Evolutionary conservation across 2,888 invertebrate species (phyloP).

Genomic region (Drosophila buzzatii): DNA sequence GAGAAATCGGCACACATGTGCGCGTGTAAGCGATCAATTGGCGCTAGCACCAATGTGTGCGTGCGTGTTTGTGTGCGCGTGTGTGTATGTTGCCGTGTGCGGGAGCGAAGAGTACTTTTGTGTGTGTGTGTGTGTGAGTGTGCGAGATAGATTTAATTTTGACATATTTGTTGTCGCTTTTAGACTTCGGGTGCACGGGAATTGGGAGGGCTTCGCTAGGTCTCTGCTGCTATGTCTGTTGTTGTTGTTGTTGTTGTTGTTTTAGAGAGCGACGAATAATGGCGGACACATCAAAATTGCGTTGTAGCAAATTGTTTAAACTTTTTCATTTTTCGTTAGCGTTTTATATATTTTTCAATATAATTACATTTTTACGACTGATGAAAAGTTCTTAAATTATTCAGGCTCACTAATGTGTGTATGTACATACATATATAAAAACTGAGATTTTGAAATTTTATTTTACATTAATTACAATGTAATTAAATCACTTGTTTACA

Average conservation of each 20-base stretch:
- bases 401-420: neutral
- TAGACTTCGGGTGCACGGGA: slow-evolving; percentile 46
- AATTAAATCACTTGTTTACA: slow-evolving; percentile 13
- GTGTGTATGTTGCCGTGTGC: neutral
- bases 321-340: slow-evolving; percentile 49
- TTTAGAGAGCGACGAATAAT: slow-evolving; percentile 54
- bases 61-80: slow-evolving; percentile 5
- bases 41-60: slow-evolving; percentile 44
- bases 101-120: slow-evolving; percentile 8
- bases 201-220: slow-evolving; percentile 66
- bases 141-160: slow-evolving; percentile 60
- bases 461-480: neutral
- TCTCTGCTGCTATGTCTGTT: slow-evolving; percentile 29
- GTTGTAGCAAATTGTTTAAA: slow-evolving; percentile 79
- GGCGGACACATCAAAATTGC: slow-evolving; percentile 77
- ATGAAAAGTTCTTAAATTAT: slow-evolving; percentile 8
- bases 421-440: neutral
- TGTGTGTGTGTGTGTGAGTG: slow-evolving; percentile 25
- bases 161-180: slow-evolving; percentile 72
- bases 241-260: slow-evolving; percentile 32
- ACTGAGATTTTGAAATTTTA: neutral
- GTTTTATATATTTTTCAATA: slow-evolving; percentile 32
- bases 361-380: slow-evolving; percentile 17
- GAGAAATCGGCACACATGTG: slow-evolving; percentile 72
- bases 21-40: slow-evolving; percentile 72